These are phyloP conservation scores for Minunthozetes semirufus DNA, from an alignment of 2,888 invertebrate species.

Conservation along the genomic window DNA sequence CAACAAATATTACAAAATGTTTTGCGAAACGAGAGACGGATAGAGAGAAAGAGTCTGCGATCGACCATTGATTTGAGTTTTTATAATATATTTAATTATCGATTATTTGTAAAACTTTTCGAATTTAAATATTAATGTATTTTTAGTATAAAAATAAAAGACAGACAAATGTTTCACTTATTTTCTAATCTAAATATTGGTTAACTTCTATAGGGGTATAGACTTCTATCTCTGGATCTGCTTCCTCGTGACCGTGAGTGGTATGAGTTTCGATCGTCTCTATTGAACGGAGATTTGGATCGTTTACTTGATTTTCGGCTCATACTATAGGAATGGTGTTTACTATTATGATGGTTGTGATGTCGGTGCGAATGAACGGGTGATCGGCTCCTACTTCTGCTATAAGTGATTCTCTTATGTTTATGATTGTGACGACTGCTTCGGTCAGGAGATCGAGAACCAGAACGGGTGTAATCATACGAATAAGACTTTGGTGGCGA, in stretches of 20 bases:
- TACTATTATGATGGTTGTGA: constrained; percentile 16
- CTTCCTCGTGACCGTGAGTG: background rate
- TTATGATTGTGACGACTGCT: constrained; percentile 5
- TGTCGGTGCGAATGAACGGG: constrained; percentile 10
- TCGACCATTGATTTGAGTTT: background rate
- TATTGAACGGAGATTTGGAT: constrained; percentile 1
- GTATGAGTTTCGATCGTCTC: background rate
- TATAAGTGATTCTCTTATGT: constrained; percentile 8
- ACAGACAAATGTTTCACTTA: constrained; percentile 16
- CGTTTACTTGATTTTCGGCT: constrained; percentile 5
- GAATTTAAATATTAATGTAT: background rate
- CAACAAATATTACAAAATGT: background rate
- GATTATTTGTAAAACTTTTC: background rate
- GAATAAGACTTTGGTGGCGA: background rate
- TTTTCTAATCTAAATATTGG: background rate
- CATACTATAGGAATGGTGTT: constrained; percentile 14
- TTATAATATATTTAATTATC: background rate
- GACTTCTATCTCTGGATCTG: background rate
- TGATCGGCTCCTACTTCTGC: constrained; percentile 15
- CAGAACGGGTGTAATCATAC: background rate
- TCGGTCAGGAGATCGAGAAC: background rate
- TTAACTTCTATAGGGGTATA: constrained; percentile 8
- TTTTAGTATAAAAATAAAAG: background rate
- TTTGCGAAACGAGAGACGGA: too few species aligned
- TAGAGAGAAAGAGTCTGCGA: background rate